These are phyloP conservation scores for Enteromius trimaculatus DNA, from an alignment of 2,797 vertebrate species.

Conservation along the genomic window DNA sequence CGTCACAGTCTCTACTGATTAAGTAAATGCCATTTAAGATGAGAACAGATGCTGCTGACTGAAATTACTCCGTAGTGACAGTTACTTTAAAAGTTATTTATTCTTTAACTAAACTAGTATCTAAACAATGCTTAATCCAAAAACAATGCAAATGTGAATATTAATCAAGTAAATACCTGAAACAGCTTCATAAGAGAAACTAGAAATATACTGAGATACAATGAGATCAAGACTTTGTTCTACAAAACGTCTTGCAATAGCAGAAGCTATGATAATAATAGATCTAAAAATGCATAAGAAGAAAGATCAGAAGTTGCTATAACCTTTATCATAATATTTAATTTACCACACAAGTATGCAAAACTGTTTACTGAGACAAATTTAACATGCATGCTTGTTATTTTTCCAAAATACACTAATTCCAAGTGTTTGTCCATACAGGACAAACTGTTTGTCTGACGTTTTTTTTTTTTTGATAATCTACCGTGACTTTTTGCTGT, in stretches of 20 bases:
- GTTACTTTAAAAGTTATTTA: not conserved
- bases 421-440: conserved; percentile 30
- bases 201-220: not conserved
- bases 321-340: conserved; percentile 4
- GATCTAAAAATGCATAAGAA: not conserved
- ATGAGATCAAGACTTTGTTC: not conserved
- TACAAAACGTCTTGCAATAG: conserved; percentile 17
- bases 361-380: conserved; percentile 6
- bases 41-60: not conserved
- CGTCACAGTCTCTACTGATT: conserved; percentile 4
- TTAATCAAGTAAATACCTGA: not conserved
- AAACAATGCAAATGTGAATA: conserved; percentile 1
- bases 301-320: not conserved
- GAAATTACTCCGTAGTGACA: not conserved
- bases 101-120: not conserved
- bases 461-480: conserved; percentile 21
- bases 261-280: conserved; percentile 11
- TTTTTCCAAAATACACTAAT: not conserved
- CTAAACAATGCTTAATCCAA: not conserved
- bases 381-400: not conserved
- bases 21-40: conserved; percentile 27
- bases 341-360: not conserved
- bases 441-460: conserved; percentile 18
- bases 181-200: not conserved
- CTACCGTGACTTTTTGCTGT: conserved; percentile 33